Base-by-base conservation (phyloP, 2,113 vertebrate genomes). In the Zosterops borbonicus region DNA sequence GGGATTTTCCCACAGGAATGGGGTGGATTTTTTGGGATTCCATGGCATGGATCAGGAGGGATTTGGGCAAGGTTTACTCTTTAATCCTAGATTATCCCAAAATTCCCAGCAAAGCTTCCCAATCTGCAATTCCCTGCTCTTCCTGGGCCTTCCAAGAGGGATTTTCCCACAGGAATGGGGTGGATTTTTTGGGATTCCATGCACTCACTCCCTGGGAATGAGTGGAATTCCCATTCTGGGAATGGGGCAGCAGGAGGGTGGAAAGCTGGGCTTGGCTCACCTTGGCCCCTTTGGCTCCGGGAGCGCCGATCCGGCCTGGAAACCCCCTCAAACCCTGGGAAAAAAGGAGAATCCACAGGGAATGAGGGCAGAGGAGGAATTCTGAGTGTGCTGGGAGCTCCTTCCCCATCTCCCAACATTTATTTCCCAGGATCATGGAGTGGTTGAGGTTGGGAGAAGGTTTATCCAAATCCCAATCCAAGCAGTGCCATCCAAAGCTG, bases 311-410 rank as follows among this genome's bases (percentile, higher is more conserved):
- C 27, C 75, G 97, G 39, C 99, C 99, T 23, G 98, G 98, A 47
- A 98, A 83, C 1, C 99, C 99, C 52, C 96, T 94, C 65, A 98
- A 97, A 9, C 98, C 99, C 98, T 99, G 77, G 19, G 84, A 23
- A 69, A 93, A 11, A 79, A 83, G 33, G 37, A 91, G 17, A 85
- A 83, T 29, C 6, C 17, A 35, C 5, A 35, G 41, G 20, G 20
- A n/a, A 33, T 49, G 37, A 81, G 59, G 37, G 33, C 10, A 15
- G 20, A 22, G 16, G 4, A 53, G 59, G 63, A 77, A 86, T 8
- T 49, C 42, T n/a, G 50, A 39, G 23, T 9, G 17, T 4, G 14
- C 28, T 53, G 47, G 33, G 35, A 50, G n/a, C 14, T 76, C 42
- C 8, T 42, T 63, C 24, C 23, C 53, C 60, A 55, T 24, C 28